phyloP scores from a whole-genome alignment of 2,797 vertebrate species.

The Enteromius treurensis region DNA sequence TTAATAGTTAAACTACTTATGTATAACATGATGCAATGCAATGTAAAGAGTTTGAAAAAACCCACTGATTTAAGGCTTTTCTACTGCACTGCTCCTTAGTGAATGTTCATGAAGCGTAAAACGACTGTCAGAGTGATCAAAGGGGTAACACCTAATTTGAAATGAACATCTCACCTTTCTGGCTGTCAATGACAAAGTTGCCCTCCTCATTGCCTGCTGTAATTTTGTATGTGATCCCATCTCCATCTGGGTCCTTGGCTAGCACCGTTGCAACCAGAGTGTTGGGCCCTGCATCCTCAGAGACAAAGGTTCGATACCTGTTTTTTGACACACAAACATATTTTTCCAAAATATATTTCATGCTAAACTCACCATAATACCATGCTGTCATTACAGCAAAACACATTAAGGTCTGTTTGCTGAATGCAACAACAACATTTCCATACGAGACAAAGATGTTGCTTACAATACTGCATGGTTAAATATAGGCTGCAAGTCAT shows the following conservation, averaged over 20 bases:
- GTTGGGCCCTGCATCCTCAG: conserved; percentile 89
- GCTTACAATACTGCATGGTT: not conserved
- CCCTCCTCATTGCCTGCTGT: conserved; percentile 84
- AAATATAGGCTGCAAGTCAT: not conserved
- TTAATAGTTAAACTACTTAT: not conserved
- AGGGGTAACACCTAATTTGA: not conserved
- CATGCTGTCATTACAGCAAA: not conserved
- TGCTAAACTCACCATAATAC: not conserved
- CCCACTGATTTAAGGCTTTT: not conserved
- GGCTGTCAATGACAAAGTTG: conserved; percentile 89
- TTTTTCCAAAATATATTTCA: not conserved
- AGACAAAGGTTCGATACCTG: conserved; percentile 90
- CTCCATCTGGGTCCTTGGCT: conserved; percentile 89
- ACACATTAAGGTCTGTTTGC: not conserved
- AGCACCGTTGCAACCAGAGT: conserved; percentile 86
- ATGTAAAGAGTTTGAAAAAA: conserved; percentile 1
- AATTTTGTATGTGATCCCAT: conserved; percentile 85
- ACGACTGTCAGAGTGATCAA: not conserved
- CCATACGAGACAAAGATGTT: not conserved
- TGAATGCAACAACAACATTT: not conserved
- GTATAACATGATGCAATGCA: conserved; percentile 27
- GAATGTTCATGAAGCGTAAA: not conserved
- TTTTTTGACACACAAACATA: conserved; percentile 39
- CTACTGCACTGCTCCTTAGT: not conserved
- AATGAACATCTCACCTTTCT: conserved; percentile 79